Evolutionary conservation across 2,797 vertebrate genomes (phyloP).

Genomic region (Crossoptilon crossoptilon): DNA sequence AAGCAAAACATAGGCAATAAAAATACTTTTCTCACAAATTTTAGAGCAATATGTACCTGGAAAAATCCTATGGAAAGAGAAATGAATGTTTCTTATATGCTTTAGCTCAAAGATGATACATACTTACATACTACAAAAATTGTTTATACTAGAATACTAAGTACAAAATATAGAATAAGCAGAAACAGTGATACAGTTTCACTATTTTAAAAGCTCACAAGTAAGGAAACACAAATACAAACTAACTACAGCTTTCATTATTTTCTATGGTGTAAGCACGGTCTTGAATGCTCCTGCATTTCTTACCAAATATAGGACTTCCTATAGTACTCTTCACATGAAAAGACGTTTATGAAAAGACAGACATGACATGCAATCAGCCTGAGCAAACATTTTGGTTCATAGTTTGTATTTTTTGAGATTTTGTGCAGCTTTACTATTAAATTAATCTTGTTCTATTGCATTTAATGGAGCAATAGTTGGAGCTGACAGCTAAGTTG

Average conservation of each 20-base stretch:
- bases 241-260: not conserved
- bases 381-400: conserved; percentile 40
- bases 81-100: not conserved
- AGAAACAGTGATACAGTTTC: not conserved
- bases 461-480: conserved; percentile 46
- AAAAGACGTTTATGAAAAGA: conserved; percentile 50
- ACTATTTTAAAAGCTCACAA: not conserved
- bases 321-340: not conserved
- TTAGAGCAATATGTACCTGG: not conserved
- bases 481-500: conserved; percentile 66
- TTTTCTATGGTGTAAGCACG: not conserved
- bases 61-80: not conserved
- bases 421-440: conserved; percentile 48
- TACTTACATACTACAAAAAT: not conserved
- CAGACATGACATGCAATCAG: conserved; percentile 23
- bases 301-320: not conserved
- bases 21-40: not conserved
- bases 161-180: not conserved
- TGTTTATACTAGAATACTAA: not conserved
- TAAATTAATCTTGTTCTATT: conserved; percentile 66
- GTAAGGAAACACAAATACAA: not conserved
- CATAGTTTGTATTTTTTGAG: conserved; percentile 55
- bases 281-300: not conserved
- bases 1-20: not conserved
- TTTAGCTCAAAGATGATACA: not conserved